Percentiles rank a stretch among this genome's conserved stretches.
Conservation (phyloP, 2,888 invertebrate species). For the Agrilus cyanescens region DNA sequence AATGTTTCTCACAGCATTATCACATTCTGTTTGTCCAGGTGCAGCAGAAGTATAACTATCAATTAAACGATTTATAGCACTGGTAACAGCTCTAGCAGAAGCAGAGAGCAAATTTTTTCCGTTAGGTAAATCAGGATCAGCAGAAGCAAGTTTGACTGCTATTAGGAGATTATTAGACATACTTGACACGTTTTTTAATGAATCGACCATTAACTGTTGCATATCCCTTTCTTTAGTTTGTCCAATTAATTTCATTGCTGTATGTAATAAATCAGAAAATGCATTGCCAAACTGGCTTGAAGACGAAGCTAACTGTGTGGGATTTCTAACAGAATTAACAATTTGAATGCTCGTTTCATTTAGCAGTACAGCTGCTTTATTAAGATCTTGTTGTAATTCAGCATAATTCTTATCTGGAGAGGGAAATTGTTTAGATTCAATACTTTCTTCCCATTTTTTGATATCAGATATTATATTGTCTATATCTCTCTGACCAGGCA, state of each 20-base stretch:
- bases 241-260: conserved; percentile 76
- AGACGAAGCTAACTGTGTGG: conserved; percentile 57
- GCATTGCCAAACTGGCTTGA: conserved; percentile 69
- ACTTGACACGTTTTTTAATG: conserved; percentile 77
- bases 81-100: conserved; percentile 82
- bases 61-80: conserved; percentile 83
- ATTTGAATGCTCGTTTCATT: conserved; percentile 77
- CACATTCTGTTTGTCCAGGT: conserved; percentile 94
- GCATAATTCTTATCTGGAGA: conserved; percentile 59
- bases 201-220: conserved; percentile 71
- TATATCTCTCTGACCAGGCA: conserved; percentile 91
- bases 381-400: conserved; percentile 76
- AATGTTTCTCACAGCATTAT: conserved; percentile 86
- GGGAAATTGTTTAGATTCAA: conserved; percentile 66
- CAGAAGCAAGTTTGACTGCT: conserved; percentile 80
- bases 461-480: conserved; percentile 78
- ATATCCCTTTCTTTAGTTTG: conserved; percentile 65
- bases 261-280: conserved; percentile 64
- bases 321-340: conserved; percentile 61
- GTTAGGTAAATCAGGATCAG: conserved; percentile 82
- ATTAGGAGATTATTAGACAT: conserved; percentile 76
- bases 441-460: conserved; percentile 59
- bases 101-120: conserved; percentile 80
- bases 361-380: conserved; percentile 70
- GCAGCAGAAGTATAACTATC: conserved; percentile 80